Evolutionary conservation across 1,140 invertebrate genomes (phyloP).

Genomic region (Drosophila kepulauana): DNA sequence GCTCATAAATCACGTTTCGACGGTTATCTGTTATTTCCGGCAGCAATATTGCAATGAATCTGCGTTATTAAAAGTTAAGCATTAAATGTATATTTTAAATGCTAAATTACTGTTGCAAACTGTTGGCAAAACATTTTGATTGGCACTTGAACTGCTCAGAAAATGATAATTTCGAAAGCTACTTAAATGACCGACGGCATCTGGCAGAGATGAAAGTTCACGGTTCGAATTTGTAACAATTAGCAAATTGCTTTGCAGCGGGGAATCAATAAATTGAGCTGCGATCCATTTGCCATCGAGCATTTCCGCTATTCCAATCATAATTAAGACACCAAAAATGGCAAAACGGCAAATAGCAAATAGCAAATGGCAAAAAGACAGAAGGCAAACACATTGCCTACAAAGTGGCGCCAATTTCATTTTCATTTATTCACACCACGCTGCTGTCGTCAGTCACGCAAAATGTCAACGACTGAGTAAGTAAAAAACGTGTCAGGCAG

Average conservation of each 20-base stretch:
- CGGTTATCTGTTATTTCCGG: background rate
- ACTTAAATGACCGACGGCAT: background rate
- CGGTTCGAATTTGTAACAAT: slow-evolving; percentile 38
- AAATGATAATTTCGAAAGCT: background rate
- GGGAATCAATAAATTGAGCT: slow-evolving; percentile 65
- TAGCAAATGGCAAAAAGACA: slow-evolving; percentile 33
- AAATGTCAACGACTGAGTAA: slow-evolving; percentile 82
- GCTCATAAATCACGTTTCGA: background rate
- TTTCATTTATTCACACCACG: slow-evolving; percentile 83
- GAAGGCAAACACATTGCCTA: slow-evolving; percentile 70
- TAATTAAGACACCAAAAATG: slow-evolving; percentile 70
- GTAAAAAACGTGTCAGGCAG: slow-evolving; percentile 77
- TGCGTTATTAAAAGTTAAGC: background rate
- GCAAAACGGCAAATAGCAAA: slow-evolving; percentile 21
- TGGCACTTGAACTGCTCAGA: background rate
- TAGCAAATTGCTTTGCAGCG: slow-evolving; percentile 40
- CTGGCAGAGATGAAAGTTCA: slow-evolving; percentile 6
- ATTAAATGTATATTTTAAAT: background rate
- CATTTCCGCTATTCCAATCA: slow-evolving; percentile 59
- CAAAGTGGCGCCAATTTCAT: slow-evolving; percentile 73
- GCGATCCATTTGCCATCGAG: slow-evolving; percentile 30
- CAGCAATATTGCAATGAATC: background rate
- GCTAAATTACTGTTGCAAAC: background rate
- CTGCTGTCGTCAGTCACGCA: slow-evolving; percentile 82
- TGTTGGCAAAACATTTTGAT: background rate